A percentile compares a stretch with the other conserved stretches of the same genome.
phyloP scores from a whole-genome alignment of 2,797 vertebrate genomes.

The Pangasius sanitwongsei region DNA sequence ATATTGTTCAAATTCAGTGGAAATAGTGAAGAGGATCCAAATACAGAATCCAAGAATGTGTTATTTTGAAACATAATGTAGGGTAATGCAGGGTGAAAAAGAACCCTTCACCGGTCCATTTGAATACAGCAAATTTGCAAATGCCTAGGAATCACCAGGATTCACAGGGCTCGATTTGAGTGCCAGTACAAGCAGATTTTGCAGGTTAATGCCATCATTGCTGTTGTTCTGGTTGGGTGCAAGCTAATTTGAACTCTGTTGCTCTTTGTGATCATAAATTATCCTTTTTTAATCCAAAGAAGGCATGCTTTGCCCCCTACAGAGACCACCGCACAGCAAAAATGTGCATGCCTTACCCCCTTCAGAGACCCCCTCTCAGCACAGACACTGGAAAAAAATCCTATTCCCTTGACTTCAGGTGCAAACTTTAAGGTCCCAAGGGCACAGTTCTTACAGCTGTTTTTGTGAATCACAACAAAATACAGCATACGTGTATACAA shows the following conservation, averaged over 20 bases:
- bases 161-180: not conserved
- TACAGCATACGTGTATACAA: not conserved
- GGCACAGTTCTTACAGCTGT: not conserved
- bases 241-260: not conserved
- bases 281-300: not conserved
- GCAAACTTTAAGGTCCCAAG: not conserved
- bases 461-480: not conserved
- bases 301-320: not conserved
- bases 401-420: not conserved
- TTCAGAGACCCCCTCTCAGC: not conserved
- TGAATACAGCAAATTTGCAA: not conserved
- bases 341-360: not conserved
- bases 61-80: not conserved
- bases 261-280: not conserved
- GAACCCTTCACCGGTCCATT: not conserved
- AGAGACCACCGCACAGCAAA: not conserved
- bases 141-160: not conserved
- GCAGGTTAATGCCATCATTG: not conserved
- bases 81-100: not conserved
- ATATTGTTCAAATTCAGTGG: not conserved
- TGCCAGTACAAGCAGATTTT: not conserved
- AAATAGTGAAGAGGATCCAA: not conserved
- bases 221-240: not conserved
- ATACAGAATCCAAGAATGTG: not conserved
- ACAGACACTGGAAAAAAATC: not conserved